These are phyloP conservation scores for Semotilus atromaculatus DNA, from an alignment of 2,797 vertebrate genomes.

Conservation along the genomic window DNA sequence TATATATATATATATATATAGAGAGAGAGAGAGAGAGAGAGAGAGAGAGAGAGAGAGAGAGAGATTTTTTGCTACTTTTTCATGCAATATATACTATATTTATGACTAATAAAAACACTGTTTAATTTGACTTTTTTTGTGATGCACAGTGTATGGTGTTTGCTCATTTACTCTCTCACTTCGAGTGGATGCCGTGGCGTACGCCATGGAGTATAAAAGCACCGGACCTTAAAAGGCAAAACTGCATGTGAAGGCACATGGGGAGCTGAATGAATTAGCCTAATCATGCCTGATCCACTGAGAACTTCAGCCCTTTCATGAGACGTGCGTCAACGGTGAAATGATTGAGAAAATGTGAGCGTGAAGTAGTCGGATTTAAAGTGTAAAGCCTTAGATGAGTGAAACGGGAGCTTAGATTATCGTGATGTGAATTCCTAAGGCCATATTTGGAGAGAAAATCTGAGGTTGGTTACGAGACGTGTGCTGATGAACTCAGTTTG, in stretches of 20 bases:
- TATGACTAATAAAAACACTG: background rate
- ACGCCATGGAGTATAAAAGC: background rate
- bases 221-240: slow-evolving; percentile 33
- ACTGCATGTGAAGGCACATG: background rate
- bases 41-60: too few relatives aligned
- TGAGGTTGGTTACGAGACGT: background rate
- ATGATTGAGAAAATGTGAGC: slow-evolving; percentile 7
- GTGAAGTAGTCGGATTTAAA: slow-evolving; percentile 15
- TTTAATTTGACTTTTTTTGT: background rate
- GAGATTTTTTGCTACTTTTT: background rate
- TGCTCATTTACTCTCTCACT: background rate
- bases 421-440: slow-evolving; percentile 2
- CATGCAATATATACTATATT: background rate
- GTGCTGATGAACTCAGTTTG: background rate
- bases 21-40: too few relatives aligned
- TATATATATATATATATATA: too few relatives aligned
- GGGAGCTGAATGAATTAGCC: background rate
- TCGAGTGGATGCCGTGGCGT: background rate
- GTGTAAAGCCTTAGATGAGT: slow-evolving; percentile 10
- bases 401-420: slow-evolving; percentile 16
- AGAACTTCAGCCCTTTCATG: slow-evolving; percentile 28
- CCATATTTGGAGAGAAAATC: slow-evolving; percentile 32
- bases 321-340: background rate
- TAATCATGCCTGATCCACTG: slow-evolving; percentile 3
- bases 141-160: background rate